Evolutionary conservation across 2,113 vertebrate genomes (phyloP).

Genomic region (Cranoglanis bouderius): DNA sequence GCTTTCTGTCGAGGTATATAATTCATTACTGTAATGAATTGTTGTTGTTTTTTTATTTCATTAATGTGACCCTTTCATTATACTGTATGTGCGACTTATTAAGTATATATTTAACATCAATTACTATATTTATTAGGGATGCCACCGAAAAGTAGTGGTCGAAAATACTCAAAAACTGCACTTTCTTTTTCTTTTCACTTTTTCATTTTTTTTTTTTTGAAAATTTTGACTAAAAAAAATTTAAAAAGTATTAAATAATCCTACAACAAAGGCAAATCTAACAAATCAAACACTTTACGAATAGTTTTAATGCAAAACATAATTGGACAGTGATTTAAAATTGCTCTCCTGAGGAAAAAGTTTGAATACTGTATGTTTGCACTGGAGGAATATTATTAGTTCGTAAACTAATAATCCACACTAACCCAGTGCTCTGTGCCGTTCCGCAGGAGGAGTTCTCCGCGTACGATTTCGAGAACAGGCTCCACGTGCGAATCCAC

Average conservation of each 20-base stretch:
- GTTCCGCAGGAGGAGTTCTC: conserved; percentile 85
- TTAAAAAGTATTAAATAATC: neutral
- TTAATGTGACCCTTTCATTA: neutral
- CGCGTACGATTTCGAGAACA: conserved; percentile 97
- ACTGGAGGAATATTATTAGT: neutral
- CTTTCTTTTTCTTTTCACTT: no score
- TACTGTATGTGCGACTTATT: neutral
- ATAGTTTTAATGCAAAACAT: neutral
- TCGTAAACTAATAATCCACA: no score
- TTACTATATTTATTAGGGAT: neutral
- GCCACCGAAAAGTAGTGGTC: neutral
- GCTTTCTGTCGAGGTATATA: neutral
- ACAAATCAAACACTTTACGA: neutral
- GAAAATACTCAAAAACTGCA: neutral
- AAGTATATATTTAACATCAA: neutral
- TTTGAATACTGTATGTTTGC: neutral
- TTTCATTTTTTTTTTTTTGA: no score
- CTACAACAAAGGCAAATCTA: neutral
- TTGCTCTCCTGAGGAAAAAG: neutral
- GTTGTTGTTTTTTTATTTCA: no score
- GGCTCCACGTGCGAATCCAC: conserved; percentile 94
- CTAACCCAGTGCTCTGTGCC: neutral
- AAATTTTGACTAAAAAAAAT: neutral
- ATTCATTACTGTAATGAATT: neutral
- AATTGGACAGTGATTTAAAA: neutral